These are phyloP conservation scores for Drosophila mojavensis DNA, from an alignment of 1,140 invertebrate species.

Conservation along the genomic window DNA sequence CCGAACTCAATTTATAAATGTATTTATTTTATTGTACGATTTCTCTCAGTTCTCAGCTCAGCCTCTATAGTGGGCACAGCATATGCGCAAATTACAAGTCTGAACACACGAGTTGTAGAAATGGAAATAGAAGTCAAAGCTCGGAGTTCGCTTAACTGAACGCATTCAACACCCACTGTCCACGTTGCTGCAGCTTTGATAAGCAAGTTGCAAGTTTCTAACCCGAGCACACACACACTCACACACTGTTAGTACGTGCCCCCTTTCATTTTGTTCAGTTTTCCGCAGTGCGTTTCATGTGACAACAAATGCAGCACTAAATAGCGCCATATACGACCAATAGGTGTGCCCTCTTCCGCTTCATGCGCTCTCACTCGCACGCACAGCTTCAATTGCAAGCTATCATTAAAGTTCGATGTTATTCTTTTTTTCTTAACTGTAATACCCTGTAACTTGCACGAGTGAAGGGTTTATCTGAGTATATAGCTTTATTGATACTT, in stretches of 20 bases:
- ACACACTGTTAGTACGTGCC: not conserved
- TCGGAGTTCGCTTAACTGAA: no score
- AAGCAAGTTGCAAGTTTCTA: slow-evolving; percentile 35
- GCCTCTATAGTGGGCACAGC: slow-evolving; percentile 22
- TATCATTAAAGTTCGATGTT: slow-evolving; percentile 21
- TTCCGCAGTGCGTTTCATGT: slow-evolving; percentile 43
- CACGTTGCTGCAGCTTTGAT: slow-evolving; percentile 15
- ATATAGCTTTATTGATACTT: no score
- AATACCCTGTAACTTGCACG: slow-evolving; percentile 1
- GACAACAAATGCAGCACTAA: slow-evolving; percentile 38
- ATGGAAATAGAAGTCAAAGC: not conserved
- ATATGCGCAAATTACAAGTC: slow-evolving; percentile 44
- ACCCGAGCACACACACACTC: slow-evolving; percentile 15
- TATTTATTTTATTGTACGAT: not conserved
- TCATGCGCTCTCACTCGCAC: not conserved
- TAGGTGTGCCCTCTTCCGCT: not conserved
- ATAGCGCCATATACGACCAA: slow-evolving; percentile 21
- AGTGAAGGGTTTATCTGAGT: no score
- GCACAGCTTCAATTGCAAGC: not conserved
- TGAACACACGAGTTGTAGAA: slow-evolving; percentile 15
- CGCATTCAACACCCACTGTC: not conserved
- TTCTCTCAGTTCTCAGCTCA: slow-evolving; percentile 1
- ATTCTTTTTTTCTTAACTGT: slow-evolving; percentile 22
- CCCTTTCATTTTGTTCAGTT: slow-evolving; percentile 20
- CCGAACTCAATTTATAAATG: no score